Conservation (phyloP, 2,113 vertebrate genomes). For the Pseudorhombus dupliciocellatus region DNA sequence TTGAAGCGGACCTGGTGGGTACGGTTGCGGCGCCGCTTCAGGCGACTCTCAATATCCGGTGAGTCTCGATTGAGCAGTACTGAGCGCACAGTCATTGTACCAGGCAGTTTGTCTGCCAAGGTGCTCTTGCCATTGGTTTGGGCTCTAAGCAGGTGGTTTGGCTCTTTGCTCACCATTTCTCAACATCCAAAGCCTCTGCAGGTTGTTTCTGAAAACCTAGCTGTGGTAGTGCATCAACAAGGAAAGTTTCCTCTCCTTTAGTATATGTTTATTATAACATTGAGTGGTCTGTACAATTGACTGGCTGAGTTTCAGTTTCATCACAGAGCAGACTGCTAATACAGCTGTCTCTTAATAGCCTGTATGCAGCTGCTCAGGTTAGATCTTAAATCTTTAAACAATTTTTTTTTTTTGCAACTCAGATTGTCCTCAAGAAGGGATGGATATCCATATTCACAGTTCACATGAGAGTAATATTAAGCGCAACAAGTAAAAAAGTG, state of each 20-base stretch:
- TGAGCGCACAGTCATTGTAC: slow-evolving; percentile 84
- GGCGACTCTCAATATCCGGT: slow-evolving; percentile 83
- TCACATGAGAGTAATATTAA: slow-evolving; percentile 39
- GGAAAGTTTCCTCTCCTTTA: slow-evolving; percentile 32
- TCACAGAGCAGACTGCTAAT: slow-evolving; percentile 34
- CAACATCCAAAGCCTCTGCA: slow-evolving; percentile 73
- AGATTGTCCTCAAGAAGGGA: slow-evolving; percentile 45
- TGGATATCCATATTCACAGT: slow-evolving; percentile 49
- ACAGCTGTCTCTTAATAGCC: slow-evolving; percentile 32
- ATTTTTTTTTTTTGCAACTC: slow-evolving; percentile 31
- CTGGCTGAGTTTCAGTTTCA: slow-evolving; percentile 47
- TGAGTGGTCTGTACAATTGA: slow-evolving; percentile 35
- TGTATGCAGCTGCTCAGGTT: slow-evolving; percentile 39
- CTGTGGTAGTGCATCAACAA: slow-evolving; percentile 55
- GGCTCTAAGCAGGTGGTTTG: slow-evolving; percentile 75
- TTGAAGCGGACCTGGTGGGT: slow-evolving; percentile 90
- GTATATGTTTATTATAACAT: slow-evolving; percentile 28
- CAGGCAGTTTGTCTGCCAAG: slow-evolving; percentile 81
- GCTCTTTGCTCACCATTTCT: slow-evolving; percentile 86
- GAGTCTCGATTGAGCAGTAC: slow-evolving; percentile 87
- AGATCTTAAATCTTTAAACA: slow-evolving; percentile 31
- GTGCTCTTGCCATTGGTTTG: slow-evolving; percentile 77
- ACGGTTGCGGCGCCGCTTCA: slow-evolving; percentile 82
- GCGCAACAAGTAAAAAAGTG: slow-evolving; percentile 31
- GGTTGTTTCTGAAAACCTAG: slow-evolving; percentile 58